Base-by-base conservation (phyloP, 2,113 vertebrate species). In the Sporophila hypoxantha region DNA sequence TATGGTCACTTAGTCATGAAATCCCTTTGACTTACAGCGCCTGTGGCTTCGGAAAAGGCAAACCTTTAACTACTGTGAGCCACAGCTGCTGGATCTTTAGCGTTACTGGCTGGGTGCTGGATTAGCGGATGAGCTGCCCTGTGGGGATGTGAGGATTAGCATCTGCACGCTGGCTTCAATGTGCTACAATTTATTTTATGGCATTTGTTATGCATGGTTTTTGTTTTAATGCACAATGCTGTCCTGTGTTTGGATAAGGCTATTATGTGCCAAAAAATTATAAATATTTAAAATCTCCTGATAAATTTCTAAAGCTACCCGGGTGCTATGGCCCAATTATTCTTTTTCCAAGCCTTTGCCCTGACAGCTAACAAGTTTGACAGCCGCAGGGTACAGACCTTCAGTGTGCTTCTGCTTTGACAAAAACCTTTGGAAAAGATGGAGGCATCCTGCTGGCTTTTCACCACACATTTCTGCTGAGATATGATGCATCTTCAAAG, bases 231-330 rank as follows among this genome's bases (percentile, higher is more conserved):
- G 41, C 60, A 92, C 91, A 92, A 92, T 87, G 79, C 76, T 68
- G 49, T 67, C 46, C 49, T 89, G 37, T 94, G 92, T 93, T 89
- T 94, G 81, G 65, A 88, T 81, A 92, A 88, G 84, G 50, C 74
- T 90, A 50, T 79, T 79, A 84, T 1, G 12, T 55, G 79, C 60
- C 66, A 82, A 87, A 93, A 85, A 61, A 36, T 37, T 76, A 88
- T 79, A 85, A 89, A 94, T 94, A 93, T 92, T 94, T 94, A 25
- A 94, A 91, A 82, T 76, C 39, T 86, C 65, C 36, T 67, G 66
- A 78, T 83, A 91, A 50, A 89, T 92, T 94, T 88, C 82, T 89
- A 89, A 92, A 93, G 73, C 91, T 79, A 90, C 8, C 29, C 2
- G 1, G 30, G 26, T 91, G 29, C 52, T 82, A 46, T 22, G 81